Base-by-base conservation (phyloP, 2,888 invertebrate genomes). In the Bedellia somnulentella region DNA sequence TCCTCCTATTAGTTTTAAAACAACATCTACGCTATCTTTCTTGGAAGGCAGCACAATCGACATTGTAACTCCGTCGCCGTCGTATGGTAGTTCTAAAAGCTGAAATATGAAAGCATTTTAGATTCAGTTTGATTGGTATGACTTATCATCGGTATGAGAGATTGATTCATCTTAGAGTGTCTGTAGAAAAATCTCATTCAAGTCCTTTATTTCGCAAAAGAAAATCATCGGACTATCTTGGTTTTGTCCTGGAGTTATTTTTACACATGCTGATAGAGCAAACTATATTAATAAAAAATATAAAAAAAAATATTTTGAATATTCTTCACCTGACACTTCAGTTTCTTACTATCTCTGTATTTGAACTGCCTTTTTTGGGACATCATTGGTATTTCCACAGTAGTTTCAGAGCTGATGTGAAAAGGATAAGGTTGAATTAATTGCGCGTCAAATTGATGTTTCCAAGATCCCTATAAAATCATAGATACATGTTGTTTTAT, bases 311-410 rank as follows among this genome's bases (percentile, higher is more conserved):
- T 15, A 37, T 51, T n/a, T n/a, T n/a, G n/a, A n/a, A n/a, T n/a
- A n/a, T n/a, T n/a, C n/a, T n/a, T n/a, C n/a, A 71, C 73, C 68
- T 71, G 60, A 9, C 59, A 63, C 3, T 53, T 35, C 8, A 75
- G 53, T 16, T 37, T 54, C n/a, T 42, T 32, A 34, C 66, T 64
- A 28, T 53, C 53, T 2, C 61, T 59, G 34, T 63, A 67, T 23
- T 35, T 39, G 45, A 67, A 83, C 2, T 68, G 60, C 24, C 64
- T 75, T 34, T 79, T 79, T 24, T 66, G 67, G 46, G 68, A 78
- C 89, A 91, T 90, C 80, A 86, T 89, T n/a, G 85, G 79, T 3
- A 87, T 82, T 15, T 83, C 58, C 2, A 85, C 76, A 1, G 64
- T 68, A n/a, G 73, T 70, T 0, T 56, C 59, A 9, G 57, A 55